These are phyloP conservation scores for Pipistrellus nathusii DNA, from an alignment of 2,797 vertebrate species.

Conservation along the genomic window DNA sequence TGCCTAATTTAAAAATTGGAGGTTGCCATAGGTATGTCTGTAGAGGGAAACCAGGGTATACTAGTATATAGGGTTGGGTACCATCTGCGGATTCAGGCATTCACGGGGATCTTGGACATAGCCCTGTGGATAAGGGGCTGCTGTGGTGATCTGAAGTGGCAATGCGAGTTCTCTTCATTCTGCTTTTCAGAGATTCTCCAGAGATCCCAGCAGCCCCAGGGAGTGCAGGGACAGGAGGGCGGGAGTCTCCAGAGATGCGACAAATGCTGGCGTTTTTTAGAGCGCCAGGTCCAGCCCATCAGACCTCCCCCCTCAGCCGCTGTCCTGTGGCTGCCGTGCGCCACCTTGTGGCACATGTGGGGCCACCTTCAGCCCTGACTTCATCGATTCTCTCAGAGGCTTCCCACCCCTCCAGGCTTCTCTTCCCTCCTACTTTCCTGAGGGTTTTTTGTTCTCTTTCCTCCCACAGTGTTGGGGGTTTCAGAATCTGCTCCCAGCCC, in stretches of 20 bases:
- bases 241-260: background rate
- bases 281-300: rapidly evolving
- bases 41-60: background rate
- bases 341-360: slow-evolving; percentile 55
- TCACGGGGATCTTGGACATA: background rate
- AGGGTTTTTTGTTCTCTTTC: background rate
- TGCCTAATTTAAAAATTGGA: background rate
- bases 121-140: too few relatives aligned
- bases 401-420: background rate
- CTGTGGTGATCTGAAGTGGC: background rate
- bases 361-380: background rate
- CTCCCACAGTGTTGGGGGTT: background rate
- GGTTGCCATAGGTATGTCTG: background rate
- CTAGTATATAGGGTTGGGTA: background rate
- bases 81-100: background rate
- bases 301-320: background rate
- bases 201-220: background rate
- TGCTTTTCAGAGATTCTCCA: background rate
- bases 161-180: background rate
- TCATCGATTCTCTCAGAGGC: background rate
- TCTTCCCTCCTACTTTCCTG: background rate
- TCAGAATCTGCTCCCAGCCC: background rate
- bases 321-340: background rate
- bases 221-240: too few relatives aligned
- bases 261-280: background rate